Evolutionary conservation across 2,797 vertebrate genomes (phyloP).

Genomic region (Scleropages formosus): DNA sequence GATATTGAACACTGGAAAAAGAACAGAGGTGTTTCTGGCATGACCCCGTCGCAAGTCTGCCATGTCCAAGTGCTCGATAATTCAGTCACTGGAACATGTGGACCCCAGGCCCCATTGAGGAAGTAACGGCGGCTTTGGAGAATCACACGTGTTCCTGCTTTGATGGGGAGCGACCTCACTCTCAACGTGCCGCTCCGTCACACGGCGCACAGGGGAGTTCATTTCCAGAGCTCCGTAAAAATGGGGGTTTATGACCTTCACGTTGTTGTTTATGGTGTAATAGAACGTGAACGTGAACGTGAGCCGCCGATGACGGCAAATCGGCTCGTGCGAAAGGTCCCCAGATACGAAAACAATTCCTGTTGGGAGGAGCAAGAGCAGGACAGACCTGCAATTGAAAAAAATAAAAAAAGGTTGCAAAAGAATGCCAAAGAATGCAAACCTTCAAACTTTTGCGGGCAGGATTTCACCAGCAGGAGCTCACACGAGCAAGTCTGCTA

Average conservation of each 20-base stretch:
- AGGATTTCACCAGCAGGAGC: no score
- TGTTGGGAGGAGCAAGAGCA: not conserved
- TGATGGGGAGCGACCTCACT: constrained; percentile 57
- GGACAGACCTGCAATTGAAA: not conserved
- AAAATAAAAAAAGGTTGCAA: not conserved
- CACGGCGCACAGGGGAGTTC: constrained; percentile 42
- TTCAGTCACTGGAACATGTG: constrained; percentile 25
- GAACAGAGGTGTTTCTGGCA: not conserved
- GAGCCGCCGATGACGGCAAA: not conserved
- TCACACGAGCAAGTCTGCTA: no score
- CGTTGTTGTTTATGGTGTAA: constrained; percentile 39
- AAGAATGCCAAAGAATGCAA: not conserved
- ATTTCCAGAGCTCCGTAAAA: constrained; percentile 51
- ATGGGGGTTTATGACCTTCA: constrained; percentile 50
- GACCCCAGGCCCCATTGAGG: constrained; percentile 32
- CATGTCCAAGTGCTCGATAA: not conserved
- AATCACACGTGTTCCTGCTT: constrained; percentile 49
- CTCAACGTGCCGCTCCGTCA: constrained; percentile 49
- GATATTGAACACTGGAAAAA: not conserved
- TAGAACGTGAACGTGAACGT: constrained; percentile 18
- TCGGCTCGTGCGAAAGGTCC: not conserved
- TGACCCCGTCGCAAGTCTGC: not conserved
- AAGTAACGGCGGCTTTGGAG: not conserved
- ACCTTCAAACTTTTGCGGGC: not conserved
- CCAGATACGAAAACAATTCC: constrained; percentile 3